Evolutionary conservation across 2,797 vertebrate genomes (phyloP).

Genomic region (Sphenodon punctatus): DNA sequence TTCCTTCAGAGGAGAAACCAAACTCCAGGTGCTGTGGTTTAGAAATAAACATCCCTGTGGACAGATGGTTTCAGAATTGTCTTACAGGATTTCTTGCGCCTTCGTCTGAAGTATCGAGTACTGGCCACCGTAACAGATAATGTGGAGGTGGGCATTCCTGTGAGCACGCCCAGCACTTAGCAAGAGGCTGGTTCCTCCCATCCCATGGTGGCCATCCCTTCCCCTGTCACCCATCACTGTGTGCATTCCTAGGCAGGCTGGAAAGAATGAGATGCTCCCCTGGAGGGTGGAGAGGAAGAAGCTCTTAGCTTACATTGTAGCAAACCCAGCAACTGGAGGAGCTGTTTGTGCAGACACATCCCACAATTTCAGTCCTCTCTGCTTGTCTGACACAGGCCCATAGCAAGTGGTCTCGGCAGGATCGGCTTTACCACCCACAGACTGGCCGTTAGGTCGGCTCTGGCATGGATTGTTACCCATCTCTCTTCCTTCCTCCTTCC

Average conservation of each 20-base stretch:
- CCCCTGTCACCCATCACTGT: not conserved
- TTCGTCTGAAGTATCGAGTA: too few species aligned
- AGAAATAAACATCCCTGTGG: not conserved
- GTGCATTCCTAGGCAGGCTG: not conserved
- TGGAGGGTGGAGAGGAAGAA: not conserved
- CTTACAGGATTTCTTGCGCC: not conserved
- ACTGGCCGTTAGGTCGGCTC: not conserved
- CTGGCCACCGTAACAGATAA: too few species aligned
- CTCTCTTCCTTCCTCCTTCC: not conserved
- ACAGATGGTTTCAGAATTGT: not conserved
- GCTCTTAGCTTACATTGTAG: not conserved
- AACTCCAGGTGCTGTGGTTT: not conserved
- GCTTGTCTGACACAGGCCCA: too few species aligned
- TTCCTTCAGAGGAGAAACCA: not conserved
- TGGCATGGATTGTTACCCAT: constrained; percentile 11
- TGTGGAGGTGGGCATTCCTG: too few species aligned
- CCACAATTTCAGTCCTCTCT: not conserved
- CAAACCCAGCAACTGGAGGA: not conserved
- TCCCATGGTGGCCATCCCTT: not conserved
- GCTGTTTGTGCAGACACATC: not conserved
- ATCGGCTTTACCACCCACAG: not conserved
- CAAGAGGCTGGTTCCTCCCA: not conserved
- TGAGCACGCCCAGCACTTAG: not conserved
- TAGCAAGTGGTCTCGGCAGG: too few species aligned
- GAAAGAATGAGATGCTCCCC: not conserved